A percentile compares a stretch with the other conserved stretches of the same genome.
phyloP scores from a whole-genome alignment of 1,140 invertebrate genomes.

The Drosophila gunungcola region DNA sequence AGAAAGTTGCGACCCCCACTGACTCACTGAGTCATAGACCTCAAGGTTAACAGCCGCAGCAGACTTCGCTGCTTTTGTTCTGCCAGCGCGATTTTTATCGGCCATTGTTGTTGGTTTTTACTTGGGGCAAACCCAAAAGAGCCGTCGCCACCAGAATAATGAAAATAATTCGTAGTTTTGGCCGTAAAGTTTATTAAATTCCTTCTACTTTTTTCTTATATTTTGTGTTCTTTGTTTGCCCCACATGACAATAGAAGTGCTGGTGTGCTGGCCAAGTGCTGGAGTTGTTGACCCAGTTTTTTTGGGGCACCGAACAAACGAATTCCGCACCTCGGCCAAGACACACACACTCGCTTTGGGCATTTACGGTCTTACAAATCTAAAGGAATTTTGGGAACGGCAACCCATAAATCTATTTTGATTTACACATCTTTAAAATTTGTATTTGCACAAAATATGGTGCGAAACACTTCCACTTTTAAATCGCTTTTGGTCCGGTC shows the following conservation, averaged over 20 bases:
- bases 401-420: constrained; percentile 18
- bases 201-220: constrained; percentile 41
- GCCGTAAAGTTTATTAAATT: constrained; percentile 78
- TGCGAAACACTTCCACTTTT: not conserved
- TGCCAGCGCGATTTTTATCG: constrained; percentile 70
- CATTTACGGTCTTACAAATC: constrained; percentile 14
- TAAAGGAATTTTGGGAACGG: constrained; percentile 31
- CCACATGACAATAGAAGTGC: constrained; percentile 44
- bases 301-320: constrained; percentile 29
- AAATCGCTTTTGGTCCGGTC: not conserved
- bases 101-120: constrained; percentile 59
- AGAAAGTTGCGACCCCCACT: constrained; percentile 63
- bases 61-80: constrained; percentile 42
- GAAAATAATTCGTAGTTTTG: constrained; percentile 77
- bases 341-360: not conserved
- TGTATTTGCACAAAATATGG: not conserved
- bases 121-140: constrained; percentile 27
- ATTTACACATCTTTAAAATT: not conserved
- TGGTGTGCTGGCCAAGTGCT: constrained; percentile 37
- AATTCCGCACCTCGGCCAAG: constrained; percentile 32
- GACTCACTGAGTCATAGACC: constrained; percentile 75
- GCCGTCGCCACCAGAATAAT: constrained; percentile 63
- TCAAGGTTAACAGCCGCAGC: constrained; percentile 79
- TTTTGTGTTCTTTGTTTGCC: constrained; percentile 21
- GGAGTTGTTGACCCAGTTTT: constrained; percentile 64